Evolutionary conservation across 2,113 vertebrate genomes (phyloP), one percentile per base, ranked within the genome.

Genomic region (Phyllopteryx taeniolatus): DNA sequence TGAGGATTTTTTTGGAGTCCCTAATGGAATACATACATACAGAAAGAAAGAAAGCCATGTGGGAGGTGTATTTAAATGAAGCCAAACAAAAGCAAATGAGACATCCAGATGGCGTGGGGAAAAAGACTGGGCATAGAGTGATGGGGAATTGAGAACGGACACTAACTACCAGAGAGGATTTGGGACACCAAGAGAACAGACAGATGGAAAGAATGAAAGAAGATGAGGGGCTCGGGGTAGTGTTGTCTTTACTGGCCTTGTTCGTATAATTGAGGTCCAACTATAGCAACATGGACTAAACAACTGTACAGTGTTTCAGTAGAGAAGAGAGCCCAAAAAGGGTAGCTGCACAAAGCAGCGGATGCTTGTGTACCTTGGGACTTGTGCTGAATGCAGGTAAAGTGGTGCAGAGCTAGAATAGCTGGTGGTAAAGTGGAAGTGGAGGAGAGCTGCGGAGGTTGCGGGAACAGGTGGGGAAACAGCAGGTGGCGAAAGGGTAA

Each of bases 401-500:
- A 78, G 64, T 74, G 79, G 59, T 76, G 82, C 83, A 87, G 79
- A 75, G 84, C 61, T 51, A 78, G 69, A 78, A 31, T 53, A 71
- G 75, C 62, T 72, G 51, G 62, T 35, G 51, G 76, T 43, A 67
- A 53, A 46, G 27, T 51, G 10, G 20, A 54, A 15, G 56, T 35
- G 44, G 5, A 27, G 17, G 53, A 11, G 60, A 61, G 64, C 61
- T 20, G 4, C 17, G 6, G 9, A 22, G 15, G 83, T 78, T 78
- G 72, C 72, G 79, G 71, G 82, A 86, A 84, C 89, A 91, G 90
- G 89, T 89, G 88, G 85, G 71, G 70, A 67, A 83, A 87, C 86
- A 82, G 87, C 83, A 86, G 87, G 90, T 70, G 84, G 80, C 65
- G 69, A 75, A 51, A 71, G 57, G 74, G 73, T 35, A 60, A 71